Evolutionary conservation across 2,113 vertebrate species (phyloP).

Genomic region (Ailuropoda melanoleuca): DNA sequence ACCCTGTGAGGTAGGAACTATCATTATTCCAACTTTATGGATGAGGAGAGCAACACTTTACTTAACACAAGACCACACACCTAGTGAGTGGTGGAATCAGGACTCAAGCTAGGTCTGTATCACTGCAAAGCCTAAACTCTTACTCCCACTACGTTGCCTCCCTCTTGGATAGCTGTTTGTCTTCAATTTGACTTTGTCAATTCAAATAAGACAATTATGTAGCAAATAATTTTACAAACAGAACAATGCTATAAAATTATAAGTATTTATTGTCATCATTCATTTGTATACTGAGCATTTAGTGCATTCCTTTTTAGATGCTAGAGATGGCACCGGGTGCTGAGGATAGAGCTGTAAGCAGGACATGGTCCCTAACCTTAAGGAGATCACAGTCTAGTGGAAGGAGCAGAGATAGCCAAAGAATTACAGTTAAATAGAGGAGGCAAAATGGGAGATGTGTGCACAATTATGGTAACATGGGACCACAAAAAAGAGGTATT

Average conservation of each 20-base stretch:
- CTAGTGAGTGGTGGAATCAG: not conserved
- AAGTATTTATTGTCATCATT: not conserved
- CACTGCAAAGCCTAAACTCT: not conserved
- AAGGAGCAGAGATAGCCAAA: conserved; percentile 11
- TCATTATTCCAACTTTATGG: not conserved
- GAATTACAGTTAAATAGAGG: not conserved
- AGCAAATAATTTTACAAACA: not conserved
- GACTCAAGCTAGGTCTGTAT: not conserved
- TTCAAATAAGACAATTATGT: not conserved
- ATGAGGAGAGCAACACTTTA: not conserved
- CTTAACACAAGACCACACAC: not conserved
- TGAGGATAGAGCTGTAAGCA: not conserved
- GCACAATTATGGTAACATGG: not conserved
- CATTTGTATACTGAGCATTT: not conserved
- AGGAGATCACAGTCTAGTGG: not conserved
- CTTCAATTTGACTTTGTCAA: not conserved
- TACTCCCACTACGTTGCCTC: not conserved
- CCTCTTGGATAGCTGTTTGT: not conserved
- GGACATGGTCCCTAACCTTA: not conserved
- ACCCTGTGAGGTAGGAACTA: not conserved
- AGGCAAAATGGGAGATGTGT: not conserved
- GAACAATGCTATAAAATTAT: not conserved
- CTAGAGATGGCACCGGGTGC: not conserved
- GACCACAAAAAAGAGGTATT: not conserved
- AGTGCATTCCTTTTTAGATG: not conserved